Base-by-base conservation (phyloP, 2,888 invertebrate species). In the Watsonalla binaria region DNA sequence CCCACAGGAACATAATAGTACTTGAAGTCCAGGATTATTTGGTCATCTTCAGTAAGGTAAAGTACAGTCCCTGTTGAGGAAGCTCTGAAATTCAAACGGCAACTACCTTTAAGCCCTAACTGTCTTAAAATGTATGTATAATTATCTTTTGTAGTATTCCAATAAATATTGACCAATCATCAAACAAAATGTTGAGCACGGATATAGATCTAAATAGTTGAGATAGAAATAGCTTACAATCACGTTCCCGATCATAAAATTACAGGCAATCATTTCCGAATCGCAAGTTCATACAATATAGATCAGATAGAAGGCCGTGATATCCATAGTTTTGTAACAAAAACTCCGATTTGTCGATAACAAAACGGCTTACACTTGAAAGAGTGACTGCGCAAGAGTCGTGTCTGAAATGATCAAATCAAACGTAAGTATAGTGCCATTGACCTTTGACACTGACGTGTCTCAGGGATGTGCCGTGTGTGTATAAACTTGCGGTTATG, bases 361-460 rank as follows among this genome's bases (percentile, higher is more conserved):
- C 42, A 42, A 8, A 11, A 42, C 11, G 42, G 11, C 42, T 42
- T 42, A 42, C 9, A 11, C 42, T 42, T 42, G 42, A 42, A 33
- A 34, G 33, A 7, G 33, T 47, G 47, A 47, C 47, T 47, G 11
- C 47, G 34, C 47, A 42, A 34, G 24, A 24, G 47, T 47, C 47
- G 34, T 24, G 47, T 33, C 33, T 34, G 34, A 47, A 47, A 9
- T 47, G 7, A 47, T 24, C 33, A 34, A 47, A 24, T 42, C 11
- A 6, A 42, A 42, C 42, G 42, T 42, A 42, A 11, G 11, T 42
- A 42, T 11, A 42, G 13, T 52, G 61, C 51, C 56, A 54, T 15
- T 61, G 59, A 61, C 57, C 61, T 61, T 51, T 58, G 57, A 61
- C 58, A 59, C 46, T 55, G 55, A 52, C 50, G 37, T 5, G 11